Base-by-base conservation (phyloP, 2,888 invertebrate genomes). In the Leptopilina myrica region DNA sequence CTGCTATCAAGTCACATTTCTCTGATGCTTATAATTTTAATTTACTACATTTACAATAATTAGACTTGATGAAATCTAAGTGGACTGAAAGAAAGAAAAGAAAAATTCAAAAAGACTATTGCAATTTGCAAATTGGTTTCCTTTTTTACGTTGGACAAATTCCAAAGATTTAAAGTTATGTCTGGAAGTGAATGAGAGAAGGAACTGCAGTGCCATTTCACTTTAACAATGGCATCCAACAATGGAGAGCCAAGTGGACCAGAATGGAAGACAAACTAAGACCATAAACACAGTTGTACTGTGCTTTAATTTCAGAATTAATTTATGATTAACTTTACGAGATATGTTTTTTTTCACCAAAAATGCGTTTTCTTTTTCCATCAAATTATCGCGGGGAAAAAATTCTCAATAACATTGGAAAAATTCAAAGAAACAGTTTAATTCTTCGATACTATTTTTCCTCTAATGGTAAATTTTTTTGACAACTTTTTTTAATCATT, bases 221-320 rank as follows among this genome's bases (percentile, higher is more conserved):
- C 64, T 80, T 80, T 69, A 80, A 80, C 80, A 76, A 77, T 76
- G 78, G 79, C 76, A 66, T 75, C 59, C 56, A 78, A 77, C 76
- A 64, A 76, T 65, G 53, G 76, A 75, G 76, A 76, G 78, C 80
- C 53, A 73, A 80, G 77, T 79, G 78, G 79, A 78, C 15, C 56
- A 78, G 77, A 82, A 79, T 76, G 67, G 76, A 59, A 62, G 69
- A 76, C 76, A 78, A 75, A 79, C 66, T 80, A 78, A 80, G 77
- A 66, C 75, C 65, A 56, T 73, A 73, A 73, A 73, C 73, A 56
- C 56, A 53, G 56, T 73, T 73, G 7, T 73, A 69, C 12, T 49
- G 49, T 49, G 49, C 20, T 14, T 14, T 33, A n/a, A 53, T 26
- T 14, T 73, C 33, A 56, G 26, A 20, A 73, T 73, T 56, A 26